Conservation (phyloP, 2,888 invertebrate genomes). For the Ectobius pallidus region DNA sequence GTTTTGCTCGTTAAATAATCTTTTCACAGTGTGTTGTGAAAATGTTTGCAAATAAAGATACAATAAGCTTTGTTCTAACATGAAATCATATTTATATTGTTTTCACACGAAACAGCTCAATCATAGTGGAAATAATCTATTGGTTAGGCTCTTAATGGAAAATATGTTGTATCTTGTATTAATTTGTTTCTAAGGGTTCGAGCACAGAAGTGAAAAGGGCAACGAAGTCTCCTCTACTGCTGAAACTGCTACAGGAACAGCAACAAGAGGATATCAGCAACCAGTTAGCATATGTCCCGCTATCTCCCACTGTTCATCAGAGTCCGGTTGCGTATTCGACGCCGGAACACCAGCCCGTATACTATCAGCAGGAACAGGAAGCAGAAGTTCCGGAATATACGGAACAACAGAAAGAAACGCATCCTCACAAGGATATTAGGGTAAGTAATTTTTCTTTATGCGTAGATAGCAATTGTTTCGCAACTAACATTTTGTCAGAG, state of each 20-base stretch:
- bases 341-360: not conserved
- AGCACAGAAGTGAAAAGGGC: not conserved
- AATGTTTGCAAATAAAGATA: too few species aligned
- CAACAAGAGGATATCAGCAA: not conserved
- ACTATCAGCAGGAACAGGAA: not conserved
- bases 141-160: too few species aligned
- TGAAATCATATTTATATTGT: too few species aligned
- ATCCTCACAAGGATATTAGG: not conserved
- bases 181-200: too few species aligned
- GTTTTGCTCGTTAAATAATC: too few species aligned
- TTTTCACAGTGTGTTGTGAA: too few species aligned
- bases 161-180: too few species aligned
- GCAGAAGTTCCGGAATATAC: not conserved
- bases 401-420: not conserved
- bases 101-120: too few species aligned
- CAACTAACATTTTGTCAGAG: not conserved
- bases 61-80: too few species aligned
- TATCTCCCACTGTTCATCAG: not conserved
- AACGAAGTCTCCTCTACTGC: constrained; percentile 8
- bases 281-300: not conserved
- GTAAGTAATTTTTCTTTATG: not conserved
- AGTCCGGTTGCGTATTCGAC: not conserved
- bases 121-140: too few species aligned
- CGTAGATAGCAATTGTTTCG: not conserved
- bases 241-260: constrained; percentile 18